Evolutionary conservation across 2,888 invertebrate genomes (phyloP), one percentile per base, ranked within the genome.

Genomic region (Brenthis daphne): DNA sequence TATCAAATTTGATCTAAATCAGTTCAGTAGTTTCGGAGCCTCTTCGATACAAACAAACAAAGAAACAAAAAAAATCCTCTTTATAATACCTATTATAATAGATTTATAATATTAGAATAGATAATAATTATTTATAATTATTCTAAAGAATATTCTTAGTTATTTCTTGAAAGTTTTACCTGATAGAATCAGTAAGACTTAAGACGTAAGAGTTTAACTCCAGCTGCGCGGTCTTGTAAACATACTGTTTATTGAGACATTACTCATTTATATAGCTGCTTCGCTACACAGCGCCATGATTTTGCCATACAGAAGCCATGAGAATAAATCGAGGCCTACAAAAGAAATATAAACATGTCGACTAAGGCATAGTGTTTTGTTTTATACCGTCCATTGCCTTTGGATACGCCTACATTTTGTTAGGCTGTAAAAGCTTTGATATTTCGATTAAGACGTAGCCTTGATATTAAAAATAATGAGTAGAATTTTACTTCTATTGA

Each of bases 181-280:
- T 57, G 67, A 51, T 55, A 33, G n/a, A 56, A 64, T 54, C 54
- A 58, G 64, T 14, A 48, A 57, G 57, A 66, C 55, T 60, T n/a
- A n/a, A n/a, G n/a, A n/a, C n/a, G n/a, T n/a, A n/a, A n/a, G n/a
- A n/a, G 66, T 43, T 56, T 61, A 63, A 63, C 67, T 67, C 73
- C 60, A 55, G 65, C 67, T 58, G 66, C 65, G 67, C 64, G 69
- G 68, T 65, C 67, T 64, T 61, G 75, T 75, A 75, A 76, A 71
- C 74, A 72, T 70, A 76, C 73, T 77, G 78, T 76, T 79, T 79
- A 80, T 79, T 77, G 79, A 77, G 78, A 77, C 78, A 82, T 81
- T 77, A 81, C 74, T 76, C 75, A 74, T 76, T 73, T 76, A 77
- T 75, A 79, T 77, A 80, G 77, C 79, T 65, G 66, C 65, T 65